Evolutionary conservation across 2,113 vertebrate species (phyloP), one percentile per base, ranked within the genome.

Genomic region (Nanorana parkeri): DNA sequence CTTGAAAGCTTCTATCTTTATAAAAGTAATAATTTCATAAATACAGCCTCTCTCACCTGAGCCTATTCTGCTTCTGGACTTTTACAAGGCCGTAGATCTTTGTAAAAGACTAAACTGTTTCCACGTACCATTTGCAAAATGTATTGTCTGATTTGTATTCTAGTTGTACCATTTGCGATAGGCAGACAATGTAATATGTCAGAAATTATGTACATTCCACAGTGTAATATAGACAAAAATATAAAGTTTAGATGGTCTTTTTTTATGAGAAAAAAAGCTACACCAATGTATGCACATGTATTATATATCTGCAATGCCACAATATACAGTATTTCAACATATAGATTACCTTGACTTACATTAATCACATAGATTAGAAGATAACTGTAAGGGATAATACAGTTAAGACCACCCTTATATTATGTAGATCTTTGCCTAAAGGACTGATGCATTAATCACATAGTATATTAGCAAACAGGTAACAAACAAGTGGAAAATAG

Each of bases 11-110:
- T 19, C 71, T 32, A 21, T 60, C 28, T 74, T 74, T 74, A 74
- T 74, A 74, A 60, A 74, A 74, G 71, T 74, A 60, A 72, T 72
- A 72, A 60, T 74, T 74, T 74, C 52, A 74, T 74, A 60, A 74
- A 36, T 74, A 60, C 15, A 56, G 71, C 55, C 71, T 74, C 71
- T 74, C 55, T 74, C 55, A 60, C 71, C 71, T 74, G 28, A 60
- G 52, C 71, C 54, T 58, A 74, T 74, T 74, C 52, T 74, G 55
- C 54, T 74, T 74, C 71, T 56, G 58, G 28, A 60, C 54, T 55
- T 58, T 74, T 74, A 74, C 36, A 26, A 74, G 71, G 15, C 16
- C 28, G 54, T 74, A 74, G 54, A 74, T 74, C 71, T 60, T n/a
- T 74, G 71, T 74, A 74, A 74, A 74, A 74, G 71, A 60, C 71